phyloP scores from a whole-genome alignment of 1,140 invertebrate species.

The Popillia japonica region DNA sequence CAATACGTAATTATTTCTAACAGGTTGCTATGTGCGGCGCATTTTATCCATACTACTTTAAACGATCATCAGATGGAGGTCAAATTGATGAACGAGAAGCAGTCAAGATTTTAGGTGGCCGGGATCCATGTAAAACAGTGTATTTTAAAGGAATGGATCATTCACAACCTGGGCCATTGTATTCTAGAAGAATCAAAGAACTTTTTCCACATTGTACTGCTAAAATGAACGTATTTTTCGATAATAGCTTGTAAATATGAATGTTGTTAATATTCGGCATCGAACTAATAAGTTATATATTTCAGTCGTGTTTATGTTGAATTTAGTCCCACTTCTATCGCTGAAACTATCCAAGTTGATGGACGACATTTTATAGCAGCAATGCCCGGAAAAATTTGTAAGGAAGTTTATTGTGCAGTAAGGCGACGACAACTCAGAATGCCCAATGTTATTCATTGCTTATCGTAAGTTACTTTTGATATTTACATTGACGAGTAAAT shows the following conservation, averaged over 20 bases:
- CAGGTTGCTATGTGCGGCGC: constrained; percentile 79
- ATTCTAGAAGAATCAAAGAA: constrained; percentile 68
- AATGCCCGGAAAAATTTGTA: constrained; percentile 69
- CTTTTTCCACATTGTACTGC: constrained; percentile 61
- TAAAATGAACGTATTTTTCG: constrained; percentile 71
- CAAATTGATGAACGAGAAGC: constrained; percentile 68
- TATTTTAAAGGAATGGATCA: constrained; percentile 72
- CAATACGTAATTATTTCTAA: too few species aligned
- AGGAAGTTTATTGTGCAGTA: constrained; percentile 81
- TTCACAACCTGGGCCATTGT: constrained; percentile 77
- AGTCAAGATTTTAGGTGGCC: constrained; percentile 70
- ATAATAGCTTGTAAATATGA: constrained; percentile 63
- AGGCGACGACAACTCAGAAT: constrained; percentile 71
- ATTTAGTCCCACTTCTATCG: constrained; percentile 62
- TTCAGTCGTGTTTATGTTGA: constrained; percentile 67
- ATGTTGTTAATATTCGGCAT: not conserved
- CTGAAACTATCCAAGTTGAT: constrained; percentile 45
- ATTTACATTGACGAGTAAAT: too few species aligned
- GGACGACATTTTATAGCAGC: constrained; percentile 53
- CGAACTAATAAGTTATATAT: not conserved
- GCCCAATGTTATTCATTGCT: constrained; percentile 63
- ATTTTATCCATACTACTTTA: constrained; percentile 93
- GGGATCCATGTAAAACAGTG: constrained; percentile 81
- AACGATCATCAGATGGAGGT: constrained; percentile 61
- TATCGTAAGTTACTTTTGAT: constrained; percentile 62